Evolutionary conservation across 2,888 invertebrate species (phyloP), one percentile per base, ranked within the genome.

Genomic region (Darwinula stevensoni): DNA sequence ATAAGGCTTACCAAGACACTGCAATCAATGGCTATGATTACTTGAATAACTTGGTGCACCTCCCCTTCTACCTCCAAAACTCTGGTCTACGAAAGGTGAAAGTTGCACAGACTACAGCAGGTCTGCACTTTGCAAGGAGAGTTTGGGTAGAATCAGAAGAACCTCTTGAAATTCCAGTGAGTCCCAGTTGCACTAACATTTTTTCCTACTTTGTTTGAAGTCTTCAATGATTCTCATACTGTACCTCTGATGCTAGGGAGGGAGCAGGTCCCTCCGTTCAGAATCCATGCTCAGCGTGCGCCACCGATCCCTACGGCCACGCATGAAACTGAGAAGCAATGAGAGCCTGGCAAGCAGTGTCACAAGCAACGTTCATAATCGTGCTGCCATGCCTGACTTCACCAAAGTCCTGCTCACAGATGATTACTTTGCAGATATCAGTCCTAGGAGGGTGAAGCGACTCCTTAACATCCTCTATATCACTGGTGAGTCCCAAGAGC

Each of bases 371-470:
- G 56, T 80, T 36, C 73, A 78, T 51, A 59, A 72, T 34, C 56
- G 67, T 31, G 64, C 68, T 2, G 73, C 71, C 3, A 71, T 73
- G 2, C 71, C 71, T 28, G 61, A 62, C 44, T 47, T 62, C n/a
- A 62, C 75, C 27, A 68, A 76, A 42, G 80, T 84, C 56, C 58
- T 94, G 39, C 62, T 86, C 14, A 88, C 88, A 2, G 91, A 91
- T 47, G 91, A 94, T 52, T 97, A 97, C 58, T 94, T 97, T 53
- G 88, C 86, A 44, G 94, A 94, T 51, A 84, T 97, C 38, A 97
- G 91, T 57, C 97, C 94, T 0, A 61, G 88, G 30, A 86, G 84
- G 44, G 86, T 97, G 84, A 58, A 84, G 37, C 61, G 91, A 33
- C 61, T 91, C 15, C 82, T 91, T 80, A 91, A 94, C 53, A 86